Base-by-base conservation (phyloP, 2,113 vertebrate genomes). In the Gymnobelideus leadbeateri region DNA sequence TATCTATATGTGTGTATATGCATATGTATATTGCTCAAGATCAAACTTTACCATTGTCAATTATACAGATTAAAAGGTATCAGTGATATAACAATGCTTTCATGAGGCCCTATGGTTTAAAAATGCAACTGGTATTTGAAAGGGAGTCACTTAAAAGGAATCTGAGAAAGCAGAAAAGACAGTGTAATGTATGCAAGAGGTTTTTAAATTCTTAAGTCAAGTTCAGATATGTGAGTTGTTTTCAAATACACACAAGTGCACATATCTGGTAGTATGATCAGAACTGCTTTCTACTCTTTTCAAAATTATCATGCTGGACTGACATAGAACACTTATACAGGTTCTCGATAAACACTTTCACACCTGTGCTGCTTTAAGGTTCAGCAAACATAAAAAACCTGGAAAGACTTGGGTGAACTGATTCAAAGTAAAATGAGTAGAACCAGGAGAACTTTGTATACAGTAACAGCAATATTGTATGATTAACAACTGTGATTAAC, bases 1-100 rank as follows among this genome's bases (percentile, higher is more conserved):
- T 55, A 57, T 57, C 8, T 28, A 8, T 57, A 26, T 28, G 9
- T 57, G 49, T 47, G 8, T 14, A 95, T 9, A 93, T 2, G 0
- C 21, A 90, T 16, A 19, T 91, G 19, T 91, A 90, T 53, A 92
- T n/a, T 96, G 89, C 55, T 57, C 61, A 89, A 53, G 21, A 28
- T 94, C 31, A 92, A 94, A 77, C 61, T 52, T 55, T 90, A 8
- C 51, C 49, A 92, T 47, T 92, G 57, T 51, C 51, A 51, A 51
- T 51, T 51, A 51, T 51, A 77, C 8, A 93, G 47, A 92, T 77
- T 55, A 97, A 68, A 47, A 28, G 28, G 93, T 94, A 95, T 68
- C 46, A 93, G 47, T 8, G 51, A 16, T 54, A 23, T 11, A 92
- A 89, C 25, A 93, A 43, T 9, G 0, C 89, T 92, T 92, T 68